phyloP scores from a whole-genome alignment of 2,797 vertebrate species.

The Sebastes diploproa region DNA sequence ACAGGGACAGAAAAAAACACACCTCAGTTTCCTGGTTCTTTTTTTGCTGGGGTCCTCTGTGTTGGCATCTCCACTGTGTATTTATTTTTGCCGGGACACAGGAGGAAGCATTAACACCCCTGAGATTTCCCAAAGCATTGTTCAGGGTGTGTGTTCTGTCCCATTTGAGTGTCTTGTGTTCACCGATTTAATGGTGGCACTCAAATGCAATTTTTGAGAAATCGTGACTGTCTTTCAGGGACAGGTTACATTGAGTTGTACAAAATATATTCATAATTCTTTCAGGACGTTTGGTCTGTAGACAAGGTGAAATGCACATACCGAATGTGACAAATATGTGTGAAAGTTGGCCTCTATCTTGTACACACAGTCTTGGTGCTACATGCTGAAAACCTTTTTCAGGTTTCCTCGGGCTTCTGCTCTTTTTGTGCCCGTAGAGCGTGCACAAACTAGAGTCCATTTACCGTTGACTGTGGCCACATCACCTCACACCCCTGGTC shows the following conservation, averaged over 20 bases:
- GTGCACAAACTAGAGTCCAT: background rate
- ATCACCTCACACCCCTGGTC: background rate
- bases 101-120: background rate
- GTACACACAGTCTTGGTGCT: background rate
- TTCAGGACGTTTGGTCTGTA: background rate
- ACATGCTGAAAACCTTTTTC: background rate
- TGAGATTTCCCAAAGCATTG: background rate
- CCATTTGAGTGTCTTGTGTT: background rate
- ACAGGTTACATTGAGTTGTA: background rate
- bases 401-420: background rate
- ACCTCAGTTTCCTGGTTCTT: background rate
- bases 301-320: background rate
- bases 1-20: background rate
- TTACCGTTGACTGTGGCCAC: background rate
- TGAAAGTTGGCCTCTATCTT: background rate
- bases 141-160: background rate
- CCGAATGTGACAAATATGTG: background rate
- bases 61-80: background rate
- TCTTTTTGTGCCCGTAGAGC: background rate
- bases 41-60: background rate
- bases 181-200: background rate
- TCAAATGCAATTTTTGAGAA: background rate
- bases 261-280: background rate
- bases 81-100: background rate
- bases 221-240: background rate